These are phyloP conservation scores for Brachionus rotundiformis DNA, from an alignment of 1,140 invertebrate species.

Conservation along the genomic window DNA sequence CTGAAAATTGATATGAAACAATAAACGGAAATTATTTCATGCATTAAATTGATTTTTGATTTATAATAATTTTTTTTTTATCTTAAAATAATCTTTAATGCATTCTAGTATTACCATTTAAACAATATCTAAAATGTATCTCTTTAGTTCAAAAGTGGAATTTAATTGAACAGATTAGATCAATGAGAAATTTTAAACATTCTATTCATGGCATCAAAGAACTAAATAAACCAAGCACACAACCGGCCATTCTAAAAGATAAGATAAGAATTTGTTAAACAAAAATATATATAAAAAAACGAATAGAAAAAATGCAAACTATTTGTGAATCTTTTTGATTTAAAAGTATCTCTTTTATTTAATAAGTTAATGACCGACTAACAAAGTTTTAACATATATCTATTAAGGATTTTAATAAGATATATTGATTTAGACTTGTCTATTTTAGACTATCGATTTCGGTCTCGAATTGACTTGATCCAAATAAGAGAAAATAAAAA, in stretches of 20 bases:
- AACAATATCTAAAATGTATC: slow-evolving; percentile 31
- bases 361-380: slow-evolving; percentile 33
- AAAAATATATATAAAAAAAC: too few species aligned
- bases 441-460: not conserved
- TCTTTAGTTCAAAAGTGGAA: slow-evolving; percentile 29
- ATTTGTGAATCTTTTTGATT: not conserved
- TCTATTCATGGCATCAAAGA: not conserved
- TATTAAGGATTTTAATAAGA: slow-evolving; percentile 12
- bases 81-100: not conserved
- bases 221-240: not conserved
- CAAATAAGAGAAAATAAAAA: not conserved
- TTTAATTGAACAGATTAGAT: slow-evolving; percentile 43
- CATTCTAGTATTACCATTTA: not conserved
- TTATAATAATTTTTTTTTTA: not conserved
- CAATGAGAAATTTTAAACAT: slow-evolving; percentile 42
- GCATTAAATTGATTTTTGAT: slow-evolving; percentile 39
- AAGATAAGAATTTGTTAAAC: slow-evolving; percentile 33
- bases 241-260: not conserved
- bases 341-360: not conserved
- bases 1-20: not conserved
- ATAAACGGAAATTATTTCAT: slow-evolving; percentile 32
- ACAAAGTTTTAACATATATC: slow-evolving; percentile 10
- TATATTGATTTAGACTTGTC: slow-evolving; percentile 23
- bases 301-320: slow-evolving; percentile 18
- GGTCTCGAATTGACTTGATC: slow-evolving; percentile 3